These are phyloP conservation scores for Nomada fabriciana DNA, from an alignment of 2,888 invertebrate genomes.

Conservation along the genomic window DNA sequence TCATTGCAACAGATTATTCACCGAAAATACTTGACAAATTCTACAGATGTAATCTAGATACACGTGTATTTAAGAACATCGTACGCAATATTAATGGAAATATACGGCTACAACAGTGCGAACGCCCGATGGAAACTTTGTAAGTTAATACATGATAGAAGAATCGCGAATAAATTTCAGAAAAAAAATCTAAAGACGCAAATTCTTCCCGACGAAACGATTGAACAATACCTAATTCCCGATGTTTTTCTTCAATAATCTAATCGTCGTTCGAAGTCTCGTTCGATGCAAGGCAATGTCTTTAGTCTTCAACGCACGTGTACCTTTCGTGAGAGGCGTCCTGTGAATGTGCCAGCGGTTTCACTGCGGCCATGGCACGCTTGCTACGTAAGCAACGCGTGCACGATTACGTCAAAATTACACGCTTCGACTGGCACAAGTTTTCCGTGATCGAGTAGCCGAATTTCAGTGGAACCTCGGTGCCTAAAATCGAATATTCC, in stretches of 20 bases:
- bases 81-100: too few species aligned
- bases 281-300: not conserved
- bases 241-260: not conserved
- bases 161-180: too few species aligned
- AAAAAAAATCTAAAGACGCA: too few species aligned
- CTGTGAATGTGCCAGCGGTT: constrained; percentile 21
- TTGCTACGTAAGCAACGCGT: constrained; percentile 42
- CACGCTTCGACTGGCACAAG: not conserved
- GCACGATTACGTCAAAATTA: constrained; percentile 28
- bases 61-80: too few species aligned
- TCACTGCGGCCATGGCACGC: constrained; percentile 57
- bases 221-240: too few species aligned
- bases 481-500: not conserved
- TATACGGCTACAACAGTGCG: too few species aligned
- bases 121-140: too few species aligned
- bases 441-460: not conserved
- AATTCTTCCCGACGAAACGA: too few species aligned
- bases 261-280: not conserved
- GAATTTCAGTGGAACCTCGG: not conserved
- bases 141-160: too few species aligned
- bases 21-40: too few species aligned
- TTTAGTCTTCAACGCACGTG: constrained; percentile 36
- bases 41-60: not conserved
- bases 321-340: constrained; percentile 7
- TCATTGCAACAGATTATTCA: too few species aligned